Evolutionary conservation across 2,113 vertebrate species (phyloP), one percentile per base, ranked within the genome.

Genomic region (Dolichallabes microphthalmus): DNA sequence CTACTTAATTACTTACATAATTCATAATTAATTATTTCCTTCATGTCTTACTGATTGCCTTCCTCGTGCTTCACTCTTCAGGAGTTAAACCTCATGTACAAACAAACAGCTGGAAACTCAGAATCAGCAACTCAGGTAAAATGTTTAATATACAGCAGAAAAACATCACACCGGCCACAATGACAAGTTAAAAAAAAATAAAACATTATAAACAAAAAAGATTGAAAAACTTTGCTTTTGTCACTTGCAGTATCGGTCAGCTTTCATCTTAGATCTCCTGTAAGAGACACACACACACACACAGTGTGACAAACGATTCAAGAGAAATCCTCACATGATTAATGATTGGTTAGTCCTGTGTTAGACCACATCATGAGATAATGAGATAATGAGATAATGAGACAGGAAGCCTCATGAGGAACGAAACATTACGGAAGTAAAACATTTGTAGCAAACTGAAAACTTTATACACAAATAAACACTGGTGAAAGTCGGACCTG

Each of bases 181-280:
- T 30, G 9, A 77, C 11, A 25, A 17, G 15, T 2, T 14, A 25
- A 17, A 19, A 30, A n/a, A 71, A 85, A 63, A 68, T 0, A 14
- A 86, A 57, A 86, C 57, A 25, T 80, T 57, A 74, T 85, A 77
- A 88, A 84, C 7, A 57, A 39, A 12, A 35, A 45, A 27, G 2
- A 10, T 2, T 27, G 8, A 14, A 77, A 39, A 58, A 30, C 32
- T 84, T 53, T 15, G 15, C 9, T 66, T 50, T 30, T 12, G 88
- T 97, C 93, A 98, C 93, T 98, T 99, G 96, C 98, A 99, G 93
- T 99, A 99, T 92, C 98, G 91, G 89, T 99, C 97, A 0, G 98
- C 97, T 94, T 99, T 99, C 96, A 98, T 94, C 94, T 98, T 97
- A 89, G 97, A 94, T 95, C 98, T 96, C 96, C 98, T 99, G 86